A percentile compares a stretch with the other conserved stretches of the same genome.
phyloP scores from a whole-genome alignment of 2,888 invertebrate species.

The Drosophila helvetica region DNA sequence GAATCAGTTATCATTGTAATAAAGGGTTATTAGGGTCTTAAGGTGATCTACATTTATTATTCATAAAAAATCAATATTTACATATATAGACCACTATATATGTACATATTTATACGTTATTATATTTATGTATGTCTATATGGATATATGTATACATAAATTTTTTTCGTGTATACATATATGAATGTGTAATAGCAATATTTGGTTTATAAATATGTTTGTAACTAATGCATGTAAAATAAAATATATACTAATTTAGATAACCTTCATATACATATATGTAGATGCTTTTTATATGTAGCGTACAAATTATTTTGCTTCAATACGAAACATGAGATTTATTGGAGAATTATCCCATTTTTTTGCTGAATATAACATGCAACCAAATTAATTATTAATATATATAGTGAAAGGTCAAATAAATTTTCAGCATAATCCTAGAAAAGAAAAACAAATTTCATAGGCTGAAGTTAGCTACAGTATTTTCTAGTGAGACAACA shows the following conservation, averaged over 20 bases:
- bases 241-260: constrained; percentile 41
- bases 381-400: no score
- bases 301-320: constrained; percentile 59
- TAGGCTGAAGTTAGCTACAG: no score
- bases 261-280: constrained; percentile 21
- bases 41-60: constrained; percentile 21
- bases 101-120: not conserved
- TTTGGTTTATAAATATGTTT: constrained; percentile 42
- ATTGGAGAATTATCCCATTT: constrained; percentile 8
- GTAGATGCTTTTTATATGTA: constrained; percentile 41
- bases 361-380: not conserved
- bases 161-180: constrained; percentile 1
- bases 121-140: not conserved
- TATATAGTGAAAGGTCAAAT: no score
- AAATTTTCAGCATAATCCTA: no score
- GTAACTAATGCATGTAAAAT: constrained; percentile 61
- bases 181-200: constrained; percentile 8
- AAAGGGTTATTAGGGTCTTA: constrained; percentile 22
- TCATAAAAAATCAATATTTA: constrained; percentile 13
- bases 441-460: no score
- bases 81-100: constrained; percentile 9
- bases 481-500: no score
- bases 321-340: constrained; percentile 19
- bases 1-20: constrained; percentile 56
- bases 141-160: not conserved